These are phyloP conservation scores for Lamellibrachia columna DNA, from an alignment of 2,888 invertebrate species.

Conservation along the genomic window DNA sequence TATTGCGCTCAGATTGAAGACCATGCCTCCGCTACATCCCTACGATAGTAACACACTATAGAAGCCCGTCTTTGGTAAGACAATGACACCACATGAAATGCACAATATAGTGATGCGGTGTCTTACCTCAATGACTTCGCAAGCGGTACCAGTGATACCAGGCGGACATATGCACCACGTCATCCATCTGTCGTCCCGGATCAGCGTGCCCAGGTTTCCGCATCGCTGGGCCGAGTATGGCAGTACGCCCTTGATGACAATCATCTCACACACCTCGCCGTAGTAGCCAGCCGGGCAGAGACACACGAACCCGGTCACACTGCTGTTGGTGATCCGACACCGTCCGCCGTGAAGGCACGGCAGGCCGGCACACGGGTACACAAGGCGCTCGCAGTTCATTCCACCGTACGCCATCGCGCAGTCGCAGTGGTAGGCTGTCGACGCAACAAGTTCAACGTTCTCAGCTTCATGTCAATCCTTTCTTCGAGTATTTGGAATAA, in stretches of 20 bases:
- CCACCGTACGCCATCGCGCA: background rate
- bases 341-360: background rate
- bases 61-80: too few species aligned
- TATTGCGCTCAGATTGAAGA: too few species aligned
- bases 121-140: background rate
- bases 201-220: background rate
- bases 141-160: background rate
- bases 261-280: background rate
- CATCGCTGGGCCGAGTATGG: background rate
- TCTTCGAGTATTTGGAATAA: too few species aligned
- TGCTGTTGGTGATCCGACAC: background rate
- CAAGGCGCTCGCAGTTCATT: background rate
- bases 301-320: background rate
- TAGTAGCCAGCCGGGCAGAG: background rate
- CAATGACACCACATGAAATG: too few species aligned
- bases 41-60: too few species aligned
- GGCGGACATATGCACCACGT: background rate
- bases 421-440: background rate
- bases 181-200: background rate
- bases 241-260: background rate
- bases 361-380: background rate
- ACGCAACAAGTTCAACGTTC: background rate
- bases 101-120: background rate
- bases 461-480: background rate
- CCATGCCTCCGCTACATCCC: too few species aligned